Conservation (phyloP, 2,113 vertebrate genomes). For the Donacobius atricapilla region DNA sequence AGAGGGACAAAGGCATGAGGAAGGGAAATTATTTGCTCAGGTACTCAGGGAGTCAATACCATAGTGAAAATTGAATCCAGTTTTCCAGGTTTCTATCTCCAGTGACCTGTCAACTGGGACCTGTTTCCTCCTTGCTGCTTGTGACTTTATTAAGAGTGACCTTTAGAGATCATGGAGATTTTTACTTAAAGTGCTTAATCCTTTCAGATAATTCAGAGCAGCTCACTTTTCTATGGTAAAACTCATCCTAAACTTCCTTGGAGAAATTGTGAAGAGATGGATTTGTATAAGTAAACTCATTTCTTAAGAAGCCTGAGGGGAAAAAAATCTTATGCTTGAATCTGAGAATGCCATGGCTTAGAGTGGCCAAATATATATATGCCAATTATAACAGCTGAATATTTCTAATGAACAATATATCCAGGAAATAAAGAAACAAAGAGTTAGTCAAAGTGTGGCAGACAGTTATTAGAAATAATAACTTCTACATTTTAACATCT, state of each 20-base stretch:
- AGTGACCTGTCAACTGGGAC: background rate
- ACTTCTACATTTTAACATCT: background rate
- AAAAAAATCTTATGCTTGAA: background rate
- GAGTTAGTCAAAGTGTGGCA: background rate
- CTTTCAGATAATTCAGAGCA: background rate
- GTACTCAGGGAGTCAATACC: background rate
- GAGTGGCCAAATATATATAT: background rate
- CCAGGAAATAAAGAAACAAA: background rate
- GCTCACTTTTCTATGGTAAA: background rate
- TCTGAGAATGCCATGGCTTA: background rate
- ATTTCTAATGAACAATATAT: background rate
- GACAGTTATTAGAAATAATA: background rate
- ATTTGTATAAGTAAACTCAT: background rate
- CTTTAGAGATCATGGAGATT: background rate
- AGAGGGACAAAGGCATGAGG: background rate
- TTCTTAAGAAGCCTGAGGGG: background rate
- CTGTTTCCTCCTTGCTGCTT: background rate
- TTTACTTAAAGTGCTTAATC: background rate
- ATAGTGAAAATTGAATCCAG: slow-evolving; percentile 3
- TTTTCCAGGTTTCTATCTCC: background rate
- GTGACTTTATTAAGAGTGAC: background rate
- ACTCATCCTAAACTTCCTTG: background rate
- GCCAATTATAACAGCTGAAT: background rate
- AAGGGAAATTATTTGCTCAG: background rate
- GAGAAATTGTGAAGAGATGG: background rate